These are phyloP conservation scores for Harlomillsia oculata DNA, from an alignment of 1,140 invertebrate species.

Conservation along the genomic window DNA sequence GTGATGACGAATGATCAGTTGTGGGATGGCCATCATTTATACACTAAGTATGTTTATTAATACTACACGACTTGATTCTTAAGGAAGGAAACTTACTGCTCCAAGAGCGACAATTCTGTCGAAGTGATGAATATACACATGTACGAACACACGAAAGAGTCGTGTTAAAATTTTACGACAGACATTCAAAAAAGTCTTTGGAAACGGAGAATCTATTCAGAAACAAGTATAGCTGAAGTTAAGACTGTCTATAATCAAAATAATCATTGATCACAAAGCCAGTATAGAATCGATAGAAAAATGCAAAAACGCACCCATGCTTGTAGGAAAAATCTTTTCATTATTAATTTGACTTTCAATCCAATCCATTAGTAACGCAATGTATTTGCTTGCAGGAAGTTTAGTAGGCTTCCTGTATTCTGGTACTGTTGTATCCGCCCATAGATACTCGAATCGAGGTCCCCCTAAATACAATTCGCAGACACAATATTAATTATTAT, in stretches of 20 bases:
- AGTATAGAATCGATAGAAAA: constrained; percentile 4
- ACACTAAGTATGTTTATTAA: background rate
- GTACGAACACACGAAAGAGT: constrained; percentile 87
- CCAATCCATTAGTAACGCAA: constrained; percentile 87
- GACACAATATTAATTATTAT: background rate
- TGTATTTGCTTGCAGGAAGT: constrained; percentile 78
- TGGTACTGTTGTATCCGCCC: constrained; percentile 69
- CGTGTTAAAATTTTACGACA: constrained; percentile 84
- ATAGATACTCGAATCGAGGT: constrained; percentile 75
- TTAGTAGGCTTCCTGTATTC: constrained; percentile 73
- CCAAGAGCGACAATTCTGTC: constrained; percentile 77
- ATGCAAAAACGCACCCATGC: constrained; percentile 52
- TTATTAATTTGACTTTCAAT: constrained; percentile 87
- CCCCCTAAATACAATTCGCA: background rate
- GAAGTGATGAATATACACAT: constrained; percentile 96
- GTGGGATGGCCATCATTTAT: no score
- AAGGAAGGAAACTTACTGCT: constrained; percentile 55
- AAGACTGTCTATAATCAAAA: constrained; percentile 7
- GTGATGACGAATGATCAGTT: no score
- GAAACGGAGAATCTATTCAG: constrained; percentile 76
- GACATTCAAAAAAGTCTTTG: constrained; percentile 65
- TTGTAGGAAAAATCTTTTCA: constrained; percentile 72
- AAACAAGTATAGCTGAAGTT: constrained; percentile 32
- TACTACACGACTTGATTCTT: no score
- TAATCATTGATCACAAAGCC: background rate